Conservation (phyloP, 2,113 vertebrate genomes). For the Junco hyemalis region DNA sequence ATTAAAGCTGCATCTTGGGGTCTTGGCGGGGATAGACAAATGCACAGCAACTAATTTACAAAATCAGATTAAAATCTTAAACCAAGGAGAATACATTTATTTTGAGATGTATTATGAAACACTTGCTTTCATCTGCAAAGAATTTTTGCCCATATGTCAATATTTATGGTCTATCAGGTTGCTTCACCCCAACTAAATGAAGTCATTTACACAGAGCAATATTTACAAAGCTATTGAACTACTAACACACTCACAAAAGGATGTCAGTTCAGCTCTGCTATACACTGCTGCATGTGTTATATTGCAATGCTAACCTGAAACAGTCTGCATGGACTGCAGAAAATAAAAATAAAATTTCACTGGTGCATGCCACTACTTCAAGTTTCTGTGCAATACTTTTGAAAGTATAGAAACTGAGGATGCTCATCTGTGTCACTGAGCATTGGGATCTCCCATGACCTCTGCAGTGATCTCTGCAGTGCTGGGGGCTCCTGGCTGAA, state of each 20-base stretch:
- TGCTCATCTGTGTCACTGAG: background rate
- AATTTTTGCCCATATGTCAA: slow-evolving; percentile 11
- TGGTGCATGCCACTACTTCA: background rate
- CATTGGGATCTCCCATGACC: background rate
- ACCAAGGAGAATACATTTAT: slow-evolving; percentile 46
- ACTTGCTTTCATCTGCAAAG: slow-evolving; percentile 14
- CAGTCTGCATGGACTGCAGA: background rate
- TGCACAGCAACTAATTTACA: background rate
- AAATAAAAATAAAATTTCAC: fast-evolving
- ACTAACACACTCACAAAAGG: background rate
- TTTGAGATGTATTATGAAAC: slow-evolving; percentile 3
- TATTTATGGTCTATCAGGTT: slow-evolving; percentile 41
- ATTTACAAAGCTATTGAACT: slow-evolving; percentile 34
- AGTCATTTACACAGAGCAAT: slow-evolving; percentile 3
- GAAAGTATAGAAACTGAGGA: background rate
- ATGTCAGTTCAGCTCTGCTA: background rate
- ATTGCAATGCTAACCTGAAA: background rate
- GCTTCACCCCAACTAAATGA: background rate
- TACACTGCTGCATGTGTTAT: background rate
- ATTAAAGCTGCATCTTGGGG: background rate
- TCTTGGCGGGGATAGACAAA: background rate
- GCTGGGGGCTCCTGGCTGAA: background rate
- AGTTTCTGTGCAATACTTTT: background rate
- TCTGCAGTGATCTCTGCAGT: background rate
- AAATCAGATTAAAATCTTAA: slow-evolving; percentile 71